Conservation (phyloP, 2,888 invertebrate genomes). For the Aquatica leii region DNA sequence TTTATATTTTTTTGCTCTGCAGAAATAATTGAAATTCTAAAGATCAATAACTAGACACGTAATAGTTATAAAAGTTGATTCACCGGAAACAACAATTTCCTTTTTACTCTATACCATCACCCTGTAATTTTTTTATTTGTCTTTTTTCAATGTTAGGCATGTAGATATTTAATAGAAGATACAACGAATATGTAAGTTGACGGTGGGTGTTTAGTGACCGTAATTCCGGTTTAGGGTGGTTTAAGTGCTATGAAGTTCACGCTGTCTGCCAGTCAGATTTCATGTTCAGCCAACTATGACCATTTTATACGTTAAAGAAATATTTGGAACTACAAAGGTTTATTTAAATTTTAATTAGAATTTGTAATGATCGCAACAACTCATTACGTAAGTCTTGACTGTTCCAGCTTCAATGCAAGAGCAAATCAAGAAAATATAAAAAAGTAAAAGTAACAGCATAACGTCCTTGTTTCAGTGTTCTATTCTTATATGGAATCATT, state of each 20-base stretch:
- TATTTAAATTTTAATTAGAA: background rate
- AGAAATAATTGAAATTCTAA: slow-evolving; percentile 7
- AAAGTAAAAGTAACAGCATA: slow-evolving; percentile 19
- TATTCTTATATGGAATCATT: slow-evolving; percentile 5
- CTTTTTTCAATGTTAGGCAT: slow-evolving; percentile 2
- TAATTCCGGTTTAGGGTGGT: slow-evolving; percentile 48
- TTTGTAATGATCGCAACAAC: background rate
- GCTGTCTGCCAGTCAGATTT: slow-evolving; percentile 42
- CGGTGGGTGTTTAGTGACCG: slow-evolving; percentile 44
- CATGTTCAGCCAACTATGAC: slow-evolving; percentile 26
- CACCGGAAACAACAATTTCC: slow-evolving; percentile 51
- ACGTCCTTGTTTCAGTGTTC: slow-evolving; percentile 17
- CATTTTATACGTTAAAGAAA: slow-evolving; percentile 3
- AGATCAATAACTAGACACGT: background rate
- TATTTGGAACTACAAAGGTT: background rate
- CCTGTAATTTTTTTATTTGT: slow-evolving; percentile 3
- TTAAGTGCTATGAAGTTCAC: slow-evolving; percentile 44
- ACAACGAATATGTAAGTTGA: slow-evolving; percentile 16
- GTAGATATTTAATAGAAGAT: background rate
- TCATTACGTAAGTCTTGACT: slow-evolving; percentile 2
- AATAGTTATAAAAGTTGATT: slow-evolving; percentile 44
- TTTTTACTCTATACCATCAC: slow-evolving; percentile 14
- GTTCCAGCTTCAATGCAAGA: background rate
- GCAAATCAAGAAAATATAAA: background rate
- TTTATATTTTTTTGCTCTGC: background rate